Evolutionary conservation across 1,140 invertebrate genomes (phyloP), one percentile per base, ranked within the genome.

Genomic region (Trichonephila clavata): DNA sequence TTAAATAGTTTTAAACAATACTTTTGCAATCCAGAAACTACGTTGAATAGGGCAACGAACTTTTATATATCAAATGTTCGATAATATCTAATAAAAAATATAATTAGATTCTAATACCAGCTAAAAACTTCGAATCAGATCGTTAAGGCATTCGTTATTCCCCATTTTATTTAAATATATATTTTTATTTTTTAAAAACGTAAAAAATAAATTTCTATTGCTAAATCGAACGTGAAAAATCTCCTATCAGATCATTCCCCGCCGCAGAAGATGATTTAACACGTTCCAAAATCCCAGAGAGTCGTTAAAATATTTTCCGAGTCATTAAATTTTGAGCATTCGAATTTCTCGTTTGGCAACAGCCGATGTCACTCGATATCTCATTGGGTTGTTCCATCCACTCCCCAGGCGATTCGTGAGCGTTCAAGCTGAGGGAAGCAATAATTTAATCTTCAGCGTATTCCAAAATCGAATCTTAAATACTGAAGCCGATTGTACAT

Each of bases 241-340:
- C 2, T 77, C 50, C 50, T 32, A 77, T 77, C 27, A 39, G 27
- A 39, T 77, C 71, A 32, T 13, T 77, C 18, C 13, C 32, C 18
- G 32, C 27, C 27, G 32, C 14, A 77, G 71, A 77, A 18, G 71
- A 77, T 77, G 71, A 77, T 77, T 77, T 77, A 77, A 77, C 71
- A 18, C 24, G 27, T 24, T 77, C 24, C 84, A 63, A 86, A 86
- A 86, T 86, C 57, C 59, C n/a, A 27, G 57, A 86, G 32, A 86
- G n/a, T 86, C 84, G 84, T 86, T 86, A 86, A 86, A 86, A 86
- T 86, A 61, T 86, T 86, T 86, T 86, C 84, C 59, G 84, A 61
- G 57, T 61, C 84, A 86, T 86, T 86, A 86, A n/a, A 86, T 86
- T 86, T 86, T 86, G 84, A 86, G 84, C 50, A 61, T 86, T 86